phyloP scores from a whole-genome alignment of 1,140 invertebrate genomes.

The Lepidurus apus region DNA sequence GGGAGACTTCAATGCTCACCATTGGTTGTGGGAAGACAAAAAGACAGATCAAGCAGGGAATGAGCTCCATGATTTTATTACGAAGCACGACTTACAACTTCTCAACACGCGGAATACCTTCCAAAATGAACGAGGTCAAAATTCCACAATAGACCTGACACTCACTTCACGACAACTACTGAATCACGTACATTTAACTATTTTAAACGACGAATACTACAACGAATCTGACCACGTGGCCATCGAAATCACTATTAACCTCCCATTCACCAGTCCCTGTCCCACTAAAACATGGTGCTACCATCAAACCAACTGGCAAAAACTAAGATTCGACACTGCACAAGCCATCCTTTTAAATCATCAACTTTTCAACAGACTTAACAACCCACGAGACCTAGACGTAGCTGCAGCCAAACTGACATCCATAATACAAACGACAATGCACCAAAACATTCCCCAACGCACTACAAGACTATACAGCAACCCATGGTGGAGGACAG shows the following conservation, averaged over 20 bases:
- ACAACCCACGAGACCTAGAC: neutral
- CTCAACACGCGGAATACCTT: slow-evolving; percentile 20
- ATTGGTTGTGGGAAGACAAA: slow-evolving; percentile 25
- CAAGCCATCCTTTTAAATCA: too few species aligned
- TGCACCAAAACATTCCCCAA: neutral
- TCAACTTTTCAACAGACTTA: neutral
- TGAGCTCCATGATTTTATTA: neutral
- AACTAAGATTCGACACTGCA: too few species aligned
- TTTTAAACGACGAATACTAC: neutral
- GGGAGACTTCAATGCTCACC: slow-evolving; percentile 22
- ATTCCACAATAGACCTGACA: slow-evolving; percentile 23
- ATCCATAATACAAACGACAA: neutral
- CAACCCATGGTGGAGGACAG: neutral
- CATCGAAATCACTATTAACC: neutral
- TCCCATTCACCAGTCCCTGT: neutral
- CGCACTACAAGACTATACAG: neutral
- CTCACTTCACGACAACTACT: neutral
- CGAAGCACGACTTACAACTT: neutral
- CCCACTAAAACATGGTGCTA: too few species aligned
- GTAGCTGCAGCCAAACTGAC: neutral
- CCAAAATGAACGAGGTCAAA: slow-evolving; percentile 17
- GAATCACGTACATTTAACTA: neutral
- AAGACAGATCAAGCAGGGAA: neutral
- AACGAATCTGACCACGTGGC: neutral
- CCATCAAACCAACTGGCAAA: too few species aligned